These are phyloP conservation scores for Tympanuchus pallidicinctus DNA, from an alignment of 2,113 vertebrate genomes.

Conservation along the genomic window DNA sequence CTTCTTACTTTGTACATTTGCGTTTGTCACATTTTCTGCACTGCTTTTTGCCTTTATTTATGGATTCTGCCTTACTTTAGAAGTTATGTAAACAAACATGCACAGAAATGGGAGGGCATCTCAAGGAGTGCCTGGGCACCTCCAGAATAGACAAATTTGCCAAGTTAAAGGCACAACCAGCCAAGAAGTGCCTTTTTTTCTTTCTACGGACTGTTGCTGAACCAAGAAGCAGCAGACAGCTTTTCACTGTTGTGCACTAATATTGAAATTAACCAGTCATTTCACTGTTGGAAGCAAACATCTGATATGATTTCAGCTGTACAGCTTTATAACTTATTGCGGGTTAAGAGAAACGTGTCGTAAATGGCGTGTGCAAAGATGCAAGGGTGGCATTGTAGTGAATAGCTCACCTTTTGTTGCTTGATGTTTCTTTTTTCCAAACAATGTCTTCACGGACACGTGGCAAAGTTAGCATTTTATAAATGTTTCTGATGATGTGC, in stretches of 20 bases:
- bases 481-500: conserved; percentile 58
- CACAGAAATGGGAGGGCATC: conserved; percentile 51
- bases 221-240: conserved; percentile 42
- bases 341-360: not conserved
- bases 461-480: conserved; percentile 27
- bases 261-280: conserved; percentile 45
- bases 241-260: conserved; percentile 50
- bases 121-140: conserved; percentile 68
- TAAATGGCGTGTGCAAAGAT: not conserved
- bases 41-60: conserved; percentile 74
- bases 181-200: conserved; percentile 89
- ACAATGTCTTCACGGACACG: not conserved
- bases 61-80: conserved; percentile 72
- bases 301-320: conserved; percentile 12
- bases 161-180: conserved; percentile 75
- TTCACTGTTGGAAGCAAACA: conserved; percentile 10
- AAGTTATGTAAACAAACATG: conserved; percentile 9
- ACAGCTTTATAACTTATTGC: not conserved
- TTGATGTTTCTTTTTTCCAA: not conserved
- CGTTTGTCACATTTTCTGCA: conserved; percentile 50
- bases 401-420: not conserved
- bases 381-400: not conserved
- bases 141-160: conserved; percentile 56
- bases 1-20: conserved; percentile 55
- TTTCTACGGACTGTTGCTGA: conserved; percentile 39